Percentiles rank a stretch among this genome's conserved stretches.
Evolutionary conservation across 92 coral and sea anemone species (phyloP).

Genomic region (Galaxea fascicularis): DNA sequence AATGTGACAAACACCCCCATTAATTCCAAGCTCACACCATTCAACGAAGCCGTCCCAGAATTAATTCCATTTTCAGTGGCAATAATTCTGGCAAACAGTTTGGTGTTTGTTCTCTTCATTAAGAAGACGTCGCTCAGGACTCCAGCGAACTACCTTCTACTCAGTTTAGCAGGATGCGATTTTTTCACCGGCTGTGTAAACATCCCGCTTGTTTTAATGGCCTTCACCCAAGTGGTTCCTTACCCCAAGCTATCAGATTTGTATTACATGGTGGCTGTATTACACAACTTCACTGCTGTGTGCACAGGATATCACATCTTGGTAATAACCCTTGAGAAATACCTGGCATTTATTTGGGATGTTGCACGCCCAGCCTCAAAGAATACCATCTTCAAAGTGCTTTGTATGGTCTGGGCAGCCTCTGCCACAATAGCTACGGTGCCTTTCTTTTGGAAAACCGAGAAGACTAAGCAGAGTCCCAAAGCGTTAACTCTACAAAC

Average conservation of each 20-base stretch:
- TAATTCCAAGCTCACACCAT: neutral
- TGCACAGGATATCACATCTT: conserved; percentile 33
- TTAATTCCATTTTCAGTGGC: conserved; percentile 32
- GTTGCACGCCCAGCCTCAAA: conserved; percentile 4
- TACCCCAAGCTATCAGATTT: conserved; percentile 1
- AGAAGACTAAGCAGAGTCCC: neutral
- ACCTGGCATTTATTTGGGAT: neutral
- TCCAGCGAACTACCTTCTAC: conserved; percentile 27
- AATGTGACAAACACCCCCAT: neutral
- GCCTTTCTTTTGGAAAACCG: conserved; percentile 25
- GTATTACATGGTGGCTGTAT: conserved; percentile 3
- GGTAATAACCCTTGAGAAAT: conserved; percentile 33
- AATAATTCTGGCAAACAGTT: conserved; percentile 30
- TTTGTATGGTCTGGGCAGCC: conserved; percentile 10
- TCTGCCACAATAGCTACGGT: conserved; percentile 15
- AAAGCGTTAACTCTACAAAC: conserved; percentile 1
- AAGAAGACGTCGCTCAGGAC: conserved; percentile 24
- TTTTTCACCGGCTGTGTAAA: conserved; percentile 27
- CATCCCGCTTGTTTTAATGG: conserved; percentile 16
- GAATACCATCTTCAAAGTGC: neutral
- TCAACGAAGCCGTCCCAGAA: neutral
- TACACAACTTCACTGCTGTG: conserved; percentile 21
- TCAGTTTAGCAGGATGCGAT: conserved; percentile 30
- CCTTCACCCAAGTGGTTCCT: neutral
- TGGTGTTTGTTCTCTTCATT: conserved; percentile 30